Base-by-base conservation (phyloP, 1,140 invertebrate genomes). In the Temnothorax longispinosus region DNA sequence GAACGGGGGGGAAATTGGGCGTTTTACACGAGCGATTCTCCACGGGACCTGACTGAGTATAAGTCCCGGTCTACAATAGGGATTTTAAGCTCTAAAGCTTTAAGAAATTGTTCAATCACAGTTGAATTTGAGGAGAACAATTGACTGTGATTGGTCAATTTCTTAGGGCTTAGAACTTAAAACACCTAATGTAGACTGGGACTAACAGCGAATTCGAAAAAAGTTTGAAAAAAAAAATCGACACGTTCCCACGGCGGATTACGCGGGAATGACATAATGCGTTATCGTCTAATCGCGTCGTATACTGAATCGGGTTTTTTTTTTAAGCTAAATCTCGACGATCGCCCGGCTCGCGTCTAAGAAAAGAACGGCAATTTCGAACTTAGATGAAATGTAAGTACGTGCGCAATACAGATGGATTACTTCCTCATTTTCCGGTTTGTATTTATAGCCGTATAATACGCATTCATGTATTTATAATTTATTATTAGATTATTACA, bases 391-490 rank as follows among this genome's bases (percentile, higher is more conserved):
- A 67, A 69, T 69, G 5, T 27, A 27, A 27, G 27, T 47, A 27
- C 44, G 6, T 32, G 41, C 44, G 64, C 47, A 21, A 60, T 50
- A 86, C 50, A 86, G 5, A 62, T 62, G 77, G 38, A 72, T 77
- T 77, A 78, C 10, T 87, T 89, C 5, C 21, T 76, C 85, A 87
- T 87, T 69, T 69, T 54, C 78, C 65, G 1, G 56, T 88, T 87
- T 90, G 78, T 88, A 89, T 90, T 56, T 85, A 90, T 90, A 90
- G 86, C 60, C 88, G 82, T 91, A 27, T 27, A 89, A 89, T 67
- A 85, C 89, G 76, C 86, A 88, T 90, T 71, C 72, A 84, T 90
- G 86, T 90, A 91, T 91, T 89, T 90, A 92, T 91, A 92, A 91
- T 91, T 92, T 92, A 91, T 92, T 91, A 90, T 81, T 90, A 90